Evolutionary conservation across 2,888 invertebrate genomes (phyloP).

Genomic region (Campoplex capitator): DNA sequence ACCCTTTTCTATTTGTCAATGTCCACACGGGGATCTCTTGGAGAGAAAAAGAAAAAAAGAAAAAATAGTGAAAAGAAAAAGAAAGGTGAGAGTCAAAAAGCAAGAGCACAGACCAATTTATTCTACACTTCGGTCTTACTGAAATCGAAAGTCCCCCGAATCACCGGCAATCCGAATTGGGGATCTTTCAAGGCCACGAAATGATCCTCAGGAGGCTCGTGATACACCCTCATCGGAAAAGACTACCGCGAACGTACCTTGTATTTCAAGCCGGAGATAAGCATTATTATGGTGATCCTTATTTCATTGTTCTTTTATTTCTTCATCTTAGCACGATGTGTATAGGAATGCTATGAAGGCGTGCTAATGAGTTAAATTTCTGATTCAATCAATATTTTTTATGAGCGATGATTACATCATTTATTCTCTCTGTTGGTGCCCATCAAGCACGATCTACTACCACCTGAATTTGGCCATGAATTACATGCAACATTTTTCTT

Average conservation of each 20-base stretch:
- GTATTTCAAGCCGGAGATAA: neutral
- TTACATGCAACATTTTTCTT: neutral
- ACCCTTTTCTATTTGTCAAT: constrained; percentile 19
- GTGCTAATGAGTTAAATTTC: neutral
- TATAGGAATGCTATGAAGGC: neutral
- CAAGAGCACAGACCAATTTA: constrained; percentile 23
- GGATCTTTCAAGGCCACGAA: constrained; percentile 20
- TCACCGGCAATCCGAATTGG: constrained; percentile 9
- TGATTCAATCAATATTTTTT: neutral
- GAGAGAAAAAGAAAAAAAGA: neutral
- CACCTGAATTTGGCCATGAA: neutral
- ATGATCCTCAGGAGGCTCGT: constrained; percentile 45
- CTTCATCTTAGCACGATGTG: neutral
- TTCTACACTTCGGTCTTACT: constrained; percentile 9
- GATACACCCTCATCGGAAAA: constrained; percentile 13
- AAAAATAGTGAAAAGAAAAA: neutral
- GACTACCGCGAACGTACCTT: neutral
- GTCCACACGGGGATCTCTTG: neutral
- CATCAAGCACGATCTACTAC: neutral
- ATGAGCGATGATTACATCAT: neutral
- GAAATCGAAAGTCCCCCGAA: constrained; percentile 26
- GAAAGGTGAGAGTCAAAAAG: constrained; percentile 26
- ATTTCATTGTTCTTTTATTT: constrained; percentile 14
- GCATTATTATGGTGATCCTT: neutral
- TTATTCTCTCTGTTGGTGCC: neutral